Base-by-base conservation (phyloP, 1,140 invertebrate species). In the Dermatophagoides farinae region DNA sequence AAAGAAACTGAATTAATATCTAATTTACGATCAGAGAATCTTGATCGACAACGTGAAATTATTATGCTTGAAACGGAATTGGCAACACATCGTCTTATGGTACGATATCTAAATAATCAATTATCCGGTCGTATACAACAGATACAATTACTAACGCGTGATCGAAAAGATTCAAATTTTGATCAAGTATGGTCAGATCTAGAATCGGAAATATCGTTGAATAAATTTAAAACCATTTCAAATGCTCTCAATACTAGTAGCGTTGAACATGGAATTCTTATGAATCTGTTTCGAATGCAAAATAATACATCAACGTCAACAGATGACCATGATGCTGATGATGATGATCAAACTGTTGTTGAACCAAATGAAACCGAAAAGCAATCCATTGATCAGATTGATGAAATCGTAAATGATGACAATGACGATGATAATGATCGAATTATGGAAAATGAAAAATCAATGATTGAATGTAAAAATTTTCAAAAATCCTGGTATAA, bases 101-200 rank as follows among this genome's bases (percentile, higher is more conserved):
- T 85, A 14, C 85, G 85, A 70, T 88, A 88, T 71, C 72, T 88
- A 55, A 85, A 88, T 68, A 88, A 88, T 71, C 85, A 88, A 70
- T 69, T 88, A 38, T 84, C 85, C 25, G 85, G 85, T 55, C 79
- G 86, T 66, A 88, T 88, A 70, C 86, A 88, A 68, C 86, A 88
- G 70, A 77, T 89, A 64, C 86, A 89, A 70, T 70, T 89, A n/a
- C 72, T 88, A 43, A 80, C 76, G 64, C 68, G 76, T 64, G 76
- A 84, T 64, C 79, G 85, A 71, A 80, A 84, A 75, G 78, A 82
- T n/a, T 77, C 79, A 18, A 84, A 87, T 65, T 76, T 85, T 66
- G 83, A 86, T 66, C 81, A 82, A 60, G 71, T 88, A 4, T 88
- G 86, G 86, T 79, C 83, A 65, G 82, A 88, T 74, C 71, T 88